Percentiles rank a stretch among this genome's conserved stretches.
phyloP scores from a whole-genome alignment of 2,797 vertebrate species.

The Oreochromis grahami region DNA sequence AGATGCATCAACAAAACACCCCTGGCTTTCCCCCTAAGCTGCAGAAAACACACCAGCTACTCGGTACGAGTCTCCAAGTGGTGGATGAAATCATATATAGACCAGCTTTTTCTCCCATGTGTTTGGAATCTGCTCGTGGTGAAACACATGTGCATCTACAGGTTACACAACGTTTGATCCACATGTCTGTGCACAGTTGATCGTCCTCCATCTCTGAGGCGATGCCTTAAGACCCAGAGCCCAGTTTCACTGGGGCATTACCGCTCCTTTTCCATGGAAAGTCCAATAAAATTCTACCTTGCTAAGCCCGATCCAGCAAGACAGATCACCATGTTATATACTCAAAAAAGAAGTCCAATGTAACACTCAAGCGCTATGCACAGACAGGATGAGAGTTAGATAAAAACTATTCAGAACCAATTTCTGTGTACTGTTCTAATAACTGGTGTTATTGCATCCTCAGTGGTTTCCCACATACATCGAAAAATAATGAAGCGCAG shows the following conservation, averaged over 20 bases:
- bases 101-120: constrained; percentile 5
- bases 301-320: constrained; percentile 24
- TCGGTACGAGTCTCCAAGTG: constrained; percentile 2
- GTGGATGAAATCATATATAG: constrained; percentile 35
- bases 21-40: constrained; percentile 17
- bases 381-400: constrained; percentile 8
- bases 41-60: constrained; percentile 15
- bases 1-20: constrained; percentile 56
- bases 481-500: constrained; percentile 46
- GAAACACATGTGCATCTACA: constrained; percentile 3
- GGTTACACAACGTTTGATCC: constrained; percentile 43
- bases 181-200: not conserved
- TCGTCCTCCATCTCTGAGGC: not conserved
- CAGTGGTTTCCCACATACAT: constrained; percentile 17
- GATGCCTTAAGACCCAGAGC: constrained; percentile 20
- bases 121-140: not conserved
- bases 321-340: constrained; percentile 50
- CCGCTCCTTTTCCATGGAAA: constrained; percentile 57
- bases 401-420: constrained; percentile 37
- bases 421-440: constrained; percentile 51
- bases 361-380: constrained; percentile 15
- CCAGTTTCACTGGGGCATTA: constrained; percentile 22
- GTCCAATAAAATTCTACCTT: constrained; percentile 32
- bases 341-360: constrained; percentile 11
- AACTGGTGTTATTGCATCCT: constrained; percentile 50